Conservation (phyloP, 2,888 invertebrate species). For the Pristionchus mayeri region DNA sequence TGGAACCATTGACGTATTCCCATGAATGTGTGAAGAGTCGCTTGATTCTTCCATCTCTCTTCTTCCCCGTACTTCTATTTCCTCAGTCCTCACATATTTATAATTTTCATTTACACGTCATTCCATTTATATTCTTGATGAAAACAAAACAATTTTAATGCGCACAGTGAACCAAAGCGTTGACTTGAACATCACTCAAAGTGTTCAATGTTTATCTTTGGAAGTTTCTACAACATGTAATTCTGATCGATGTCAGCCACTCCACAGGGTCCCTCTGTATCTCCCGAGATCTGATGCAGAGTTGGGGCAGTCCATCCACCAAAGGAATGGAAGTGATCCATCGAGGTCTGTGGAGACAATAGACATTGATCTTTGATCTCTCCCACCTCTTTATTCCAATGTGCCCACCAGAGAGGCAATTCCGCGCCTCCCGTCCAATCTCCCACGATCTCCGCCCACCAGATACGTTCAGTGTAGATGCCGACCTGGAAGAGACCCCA, state of each 20-base stretch:
- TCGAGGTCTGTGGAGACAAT: neutral
- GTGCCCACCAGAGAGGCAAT: conserved; percentile 12
- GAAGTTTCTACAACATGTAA: neutral
- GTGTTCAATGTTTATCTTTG: no score
- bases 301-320: conserved; percentile 17
- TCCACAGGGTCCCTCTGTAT: neutral
- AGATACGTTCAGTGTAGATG: neutral
- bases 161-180: no score
- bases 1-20: no score
- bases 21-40: no score
- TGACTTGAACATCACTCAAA: no score
- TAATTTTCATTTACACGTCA: no score
- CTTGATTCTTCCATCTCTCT: no score
- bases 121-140: no score
- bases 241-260: neutral
- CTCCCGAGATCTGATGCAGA: neutral
- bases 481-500: no score
- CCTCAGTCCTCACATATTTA: no score
- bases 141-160: no score
- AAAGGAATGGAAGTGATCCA: neutral
- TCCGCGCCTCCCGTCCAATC: conserved; percentile 21
- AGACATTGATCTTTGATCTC: neutral
- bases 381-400: neutral
- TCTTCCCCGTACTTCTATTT: no score
- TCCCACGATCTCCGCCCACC: conserved; percentile 13